Evolutionary conservation across 2,888 invertebrate species (phyloP), one percentile per base, ranked within the genome.

Genomic region (Clunio marinus): DNA sequence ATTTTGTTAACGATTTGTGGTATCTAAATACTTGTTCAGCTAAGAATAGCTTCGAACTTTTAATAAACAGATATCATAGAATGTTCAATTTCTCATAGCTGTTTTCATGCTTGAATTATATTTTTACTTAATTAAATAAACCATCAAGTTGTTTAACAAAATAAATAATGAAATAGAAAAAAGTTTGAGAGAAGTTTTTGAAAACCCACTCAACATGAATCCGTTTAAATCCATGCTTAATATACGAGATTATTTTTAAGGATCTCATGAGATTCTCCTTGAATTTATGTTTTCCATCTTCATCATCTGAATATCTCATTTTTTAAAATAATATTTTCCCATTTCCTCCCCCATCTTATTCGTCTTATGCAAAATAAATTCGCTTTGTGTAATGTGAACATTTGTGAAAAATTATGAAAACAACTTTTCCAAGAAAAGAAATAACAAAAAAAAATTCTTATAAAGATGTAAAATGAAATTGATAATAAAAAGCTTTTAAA

Each of bases 121-220:
- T 41, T 41, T 41, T 41, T 41, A n/a, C 22, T 51, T 51, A 51
- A 17, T 51, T 51, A 51, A 51, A 51, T 51, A 51, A 51, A 51
- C 22, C 51, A 13, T 13, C 51, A 51, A 51, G 35, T 22, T 22
- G 20, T n/a, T 51, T 41, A 41, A 15, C 41, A 41, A 41, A 41
- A 41, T 41, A 41, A 41, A 41, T 15, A 41, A 2, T n/a, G 2
- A 10, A n/a, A n/a, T n/a, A n/a, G n/a, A n/a, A n/a, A n/a, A n/a
- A n/a, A n/a, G 3, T 3, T n/a, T n/a, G 41, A 15, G 41, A 41
- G 41, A 10, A 41, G 41, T n/a, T n/a, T n/a, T n/a, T n/a, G n/a
- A n/a, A n/a, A n/a, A n/a, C n/a, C n/a, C n/a, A n/a, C n/a, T n/a
- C n/a, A n/a, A n/a, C n/a, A n/a, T n/a, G n/a, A n/a, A n/a, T n/a